phyloP scores from a whole-genome alignment of 1,140 invertebrate species.

The Trichonephila inaurata region DNA sequence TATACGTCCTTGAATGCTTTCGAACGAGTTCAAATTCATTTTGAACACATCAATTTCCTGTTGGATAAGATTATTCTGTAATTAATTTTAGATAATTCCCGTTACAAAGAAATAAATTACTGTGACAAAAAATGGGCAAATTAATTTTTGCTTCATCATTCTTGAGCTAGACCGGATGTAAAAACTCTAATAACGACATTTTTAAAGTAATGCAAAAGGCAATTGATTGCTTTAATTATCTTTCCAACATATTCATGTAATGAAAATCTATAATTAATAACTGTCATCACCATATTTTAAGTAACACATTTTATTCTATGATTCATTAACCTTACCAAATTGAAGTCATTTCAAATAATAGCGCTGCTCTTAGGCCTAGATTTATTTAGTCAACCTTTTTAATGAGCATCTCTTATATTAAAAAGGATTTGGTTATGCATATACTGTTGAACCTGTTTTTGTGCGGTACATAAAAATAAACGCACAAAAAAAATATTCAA shows the following conservation, averaged over 20 bases:
- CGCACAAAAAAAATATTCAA: too few species aligned
- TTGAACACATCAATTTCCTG: background rate
- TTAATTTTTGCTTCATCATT: background rate
- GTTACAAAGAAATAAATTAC: background rate
- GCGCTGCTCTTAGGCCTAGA: too few species aligned
- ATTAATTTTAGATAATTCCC: background rate
- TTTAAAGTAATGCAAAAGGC: background rate
- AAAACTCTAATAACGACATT: background rate
- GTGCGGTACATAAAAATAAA: too few species aligned
- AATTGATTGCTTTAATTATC: constrained; percentile 4
- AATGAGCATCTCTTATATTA: too few species aligned
- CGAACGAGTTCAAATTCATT: background rate
- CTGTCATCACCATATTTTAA: background rate
- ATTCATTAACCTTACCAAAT: background rate
- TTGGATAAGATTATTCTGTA: background rate
- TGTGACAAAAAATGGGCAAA: background rate
- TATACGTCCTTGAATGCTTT: background rate
- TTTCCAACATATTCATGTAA: background rate
- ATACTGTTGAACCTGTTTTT: too few species aligned
- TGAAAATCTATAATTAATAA: constrained; percentile 1
- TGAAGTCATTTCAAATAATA: background rate
- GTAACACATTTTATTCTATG: background rate
- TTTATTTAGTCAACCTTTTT: too few species aligned
- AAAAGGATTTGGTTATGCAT: too few species aligned
- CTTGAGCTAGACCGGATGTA: background rate